Evolutionary conservation across 1,140 invertebrate species (phyloP).

Genomic region (Wiebesia pumilae): DNA sequence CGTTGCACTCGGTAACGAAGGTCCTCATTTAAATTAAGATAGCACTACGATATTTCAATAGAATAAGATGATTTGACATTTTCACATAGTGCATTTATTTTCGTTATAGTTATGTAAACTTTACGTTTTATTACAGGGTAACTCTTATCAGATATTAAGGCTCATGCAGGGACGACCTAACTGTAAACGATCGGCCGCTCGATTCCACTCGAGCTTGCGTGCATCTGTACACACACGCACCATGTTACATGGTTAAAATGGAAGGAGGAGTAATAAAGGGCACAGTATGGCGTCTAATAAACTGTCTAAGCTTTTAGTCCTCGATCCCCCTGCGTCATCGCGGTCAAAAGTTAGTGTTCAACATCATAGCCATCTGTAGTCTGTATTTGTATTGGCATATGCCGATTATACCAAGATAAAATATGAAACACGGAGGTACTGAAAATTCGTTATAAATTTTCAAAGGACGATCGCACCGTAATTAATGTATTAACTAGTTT

Average conservation of each 20-base stretch:
- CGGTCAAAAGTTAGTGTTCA: slow-evolving; percentile 7
- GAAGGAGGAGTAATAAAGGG: slow-evolving; percentile 64
- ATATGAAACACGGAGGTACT: not conserved
- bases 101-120: not conserved
- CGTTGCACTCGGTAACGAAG: no score
- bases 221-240: not conserved
- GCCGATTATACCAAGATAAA: not conserved
- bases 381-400: not conserved
- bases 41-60: not conserved
- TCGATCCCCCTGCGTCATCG: slow-evolving; percentile 24
- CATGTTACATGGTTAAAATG: slow-evolving; percentile 20
- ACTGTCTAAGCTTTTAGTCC: slow-evolving; percentile 57
- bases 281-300: slow-evolving; percentile 65
- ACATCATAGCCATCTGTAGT: not conserved
- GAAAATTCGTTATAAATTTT: not conserved
- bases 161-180: not conserved
- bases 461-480: not conserved
- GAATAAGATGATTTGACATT: not conserved
- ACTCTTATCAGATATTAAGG: not conserved
- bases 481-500: not conserved
- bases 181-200: slow-evolving; percentile 37
- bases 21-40: not conserved
- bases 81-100: no score
- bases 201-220: slow-evolving; percentile 2
- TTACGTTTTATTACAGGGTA: not conserved